Base-by-base conservation (phyloP, 2,888 invertebrate genomes). In the Plusia festucae region DNA sequence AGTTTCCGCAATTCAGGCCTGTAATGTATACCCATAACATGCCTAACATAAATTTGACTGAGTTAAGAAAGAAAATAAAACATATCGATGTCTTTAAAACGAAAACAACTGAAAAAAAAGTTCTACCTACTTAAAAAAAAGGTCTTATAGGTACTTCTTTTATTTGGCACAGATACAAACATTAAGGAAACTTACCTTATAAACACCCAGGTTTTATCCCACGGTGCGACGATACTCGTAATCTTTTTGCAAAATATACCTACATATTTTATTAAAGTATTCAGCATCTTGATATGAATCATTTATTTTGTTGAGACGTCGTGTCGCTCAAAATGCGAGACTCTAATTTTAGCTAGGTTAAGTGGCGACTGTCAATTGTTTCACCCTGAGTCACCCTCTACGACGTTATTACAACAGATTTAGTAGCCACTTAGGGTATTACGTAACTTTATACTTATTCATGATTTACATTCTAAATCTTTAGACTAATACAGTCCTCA, bases 361-460 rank as follows among this genome's bases (percentile, higher is more conserved):
- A 49, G 20, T 49, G 18, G 18, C 46, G 46, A 20, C 46, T 49
- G 46, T 49, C 18, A 18, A 49, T 49, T 49, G 46, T 49, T 49
- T 20, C 9, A 11, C 18, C 46, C 11, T 3, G 11, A 49, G 46
- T 11, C 46, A 20, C 18, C 46, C 20, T 49, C 46, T 1, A 4
- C 46, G 46, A 20, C 18, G 18, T 20, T 11, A 49, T 49, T 49
- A 49, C 20, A 11, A 5, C 40, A 40, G 40, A 40, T 40, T 40
- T 40, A 40, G n/a, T 40, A 2, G 5, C 34, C 15, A 15, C 34
- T 34, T 15, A 34, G 34, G 5, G 34, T 15, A 34, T 9, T 30
- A 30, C 9, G 9, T 30, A 30, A 30, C 1, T n/a, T n/a, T n/a
- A n/a, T n/a, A n/a, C n/a, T n/a, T n/a, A n/a, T n/a, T n/a, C n/a